Evolutionary conservation across 2,797 vertebrate genomes (phyloP).

Genomic region (Poecilia picta): DNA sequence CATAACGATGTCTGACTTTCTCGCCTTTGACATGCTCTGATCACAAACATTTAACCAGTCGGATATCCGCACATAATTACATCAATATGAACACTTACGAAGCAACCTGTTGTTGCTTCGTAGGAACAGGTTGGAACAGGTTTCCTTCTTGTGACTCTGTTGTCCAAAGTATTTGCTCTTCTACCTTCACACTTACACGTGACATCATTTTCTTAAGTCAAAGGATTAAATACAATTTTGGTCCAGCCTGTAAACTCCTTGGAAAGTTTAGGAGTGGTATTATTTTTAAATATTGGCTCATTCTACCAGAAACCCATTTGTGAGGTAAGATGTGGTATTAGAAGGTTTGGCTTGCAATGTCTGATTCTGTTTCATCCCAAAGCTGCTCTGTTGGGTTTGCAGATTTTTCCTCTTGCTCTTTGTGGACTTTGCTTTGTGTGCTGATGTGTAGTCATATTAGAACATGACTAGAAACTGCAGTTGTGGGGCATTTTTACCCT

Average conservation of each 20-base stretch:
- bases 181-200: background rate
- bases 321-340: background rate
- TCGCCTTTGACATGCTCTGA: background rate
- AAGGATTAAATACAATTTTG: background rate
- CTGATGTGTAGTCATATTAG: background rate
- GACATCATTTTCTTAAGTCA: background rate
- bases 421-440: background rate
- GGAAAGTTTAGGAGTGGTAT: constrained; percentile 1
- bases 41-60: background rate
- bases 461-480: background rate
- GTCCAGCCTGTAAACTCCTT: background rate
- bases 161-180: background rate
- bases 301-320: background rate
- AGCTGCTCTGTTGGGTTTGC: background rate
- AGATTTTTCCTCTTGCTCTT: background rate
- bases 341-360: background rate
- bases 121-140: no score
- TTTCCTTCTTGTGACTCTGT: background rate
- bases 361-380: background rate
- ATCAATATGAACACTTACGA: background rate
- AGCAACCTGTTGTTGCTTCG: background rate
- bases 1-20: background rate
- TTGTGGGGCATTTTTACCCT: constrained; percentile 44
- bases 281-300: background rate
- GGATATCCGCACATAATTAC: background rate